phyloP scores from a whole-genome alignment of 2,888 invertebrate species.

The Xanthorhoe spadicearia region DNA sequence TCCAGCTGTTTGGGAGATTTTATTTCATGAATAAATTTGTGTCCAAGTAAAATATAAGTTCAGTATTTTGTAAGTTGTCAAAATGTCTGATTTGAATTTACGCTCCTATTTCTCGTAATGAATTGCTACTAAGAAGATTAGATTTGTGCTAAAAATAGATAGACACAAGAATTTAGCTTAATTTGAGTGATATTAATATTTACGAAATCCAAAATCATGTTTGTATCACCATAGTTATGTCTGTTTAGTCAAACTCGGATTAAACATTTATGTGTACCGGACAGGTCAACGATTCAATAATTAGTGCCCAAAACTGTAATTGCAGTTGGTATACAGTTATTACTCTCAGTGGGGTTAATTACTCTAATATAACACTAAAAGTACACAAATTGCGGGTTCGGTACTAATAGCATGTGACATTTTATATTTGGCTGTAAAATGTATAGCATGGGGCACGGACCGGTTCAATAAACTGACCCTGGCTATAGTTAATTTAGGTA shows the following conservation, averaged over 20 bases:
- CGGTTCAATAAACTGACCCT: conserved; percentile 17
- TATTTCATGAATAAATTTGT: conserved; percentile 40
- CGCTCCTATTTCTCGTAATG: background rate
- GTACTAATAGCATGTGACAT: conserved; percentile 44
- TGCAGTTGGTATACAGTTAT: conserved; percentile 62
- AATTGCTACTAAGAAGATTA: background rate
- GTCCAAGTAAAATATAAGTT: conserved; percentile 28
- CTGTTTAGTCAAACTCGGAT: conserved; percentile 2
- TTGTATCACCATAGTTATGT: too few species aligned
- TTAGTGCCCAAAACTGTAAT: conserved; percentile 52
- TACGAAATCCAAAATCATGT: background rate
- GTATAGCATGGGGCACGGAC: conserved; percentile 15
- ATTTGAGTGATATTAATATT: background rate
- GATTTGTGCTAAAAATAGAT: background rate
- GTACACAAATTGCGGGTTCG: conserved; percentile 39
- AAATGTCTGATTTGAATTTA: conserved; percentile 12
- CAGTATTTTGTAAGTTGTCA: conserved; percentile 8
- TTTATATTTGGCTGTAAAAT: conserved; percentile 29
- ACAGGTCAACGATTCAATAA: conserved; percentile 51
- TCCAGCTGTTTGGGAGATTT: conserved; percentile 45
- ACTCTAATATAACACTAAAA: conserved; percentile 57
- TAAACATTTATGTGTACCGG: conserved; percentile 36
- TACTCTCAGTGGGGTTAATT: conserved; percentile 60
- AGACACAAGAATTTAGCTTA: background rate
- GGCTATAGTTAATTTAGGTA: conserved; percentile 26